Evolutionary conservation across 2,888 invertebrate species (phyloP).

Genomic region (Tineola bisselliella): DNA sequence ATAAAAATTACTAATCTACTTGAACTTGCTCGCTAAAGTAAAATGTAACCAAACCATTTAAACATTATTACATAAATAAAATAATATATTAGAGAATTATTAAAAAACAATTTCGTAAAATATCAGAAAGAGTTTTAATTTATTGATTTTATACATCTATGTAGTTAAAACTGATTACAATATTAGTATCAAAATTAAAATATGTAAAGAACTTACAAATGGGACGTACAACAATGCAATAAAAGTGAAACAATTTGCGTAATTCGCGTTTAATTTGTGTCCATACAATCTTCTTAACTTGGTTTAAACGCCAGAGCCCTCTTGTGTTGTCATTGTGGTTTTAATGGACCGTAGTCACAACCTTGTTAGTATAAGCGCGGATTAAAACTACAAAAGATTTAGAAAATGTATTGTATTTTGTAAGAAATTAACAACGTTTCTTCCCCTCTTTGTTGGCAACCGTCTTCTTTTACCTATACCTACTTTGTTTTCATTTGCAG

Average conservation of each 20-base stretch:
- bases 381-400: constrained; percentile 12
- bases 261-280: constrained; percentile 49
- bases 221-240: background rate
- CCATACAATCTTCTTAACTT: constrained; percentile 45
- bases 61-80: too few species aligned
- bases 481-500: background rate
- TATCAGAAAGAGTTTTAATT: too few species aligned
- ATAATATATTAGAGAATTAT: too few species aligned
- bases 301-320: constrained; percentile 24
- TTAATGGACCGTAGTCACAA: constrained; percentile 9
- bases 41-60: too few species aligned
- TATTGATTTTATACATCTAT: too few species aligned
- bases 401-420: constrained; percentile 4
- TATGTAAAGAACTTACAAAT: background rate
- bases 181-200: background rate
- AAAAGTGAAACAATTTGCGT: constrained; percentile 20
- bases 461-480: too few species aligned
- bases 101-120: too few species aligned
- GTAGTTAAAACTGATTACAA: background rate
- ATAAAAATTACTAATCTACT: too few species aligned
- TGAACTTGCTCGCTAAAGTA: too few species aligned
- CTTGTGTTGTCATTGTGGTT: constrained; percentile 7
- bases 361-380: constrained; percentile 11
- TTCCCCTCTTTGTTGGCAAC: background rate
- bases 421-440: constrained; percentile 7